Base-by-base conservation (phyloP, 2,888 invertebrate genomes). In the Nasonovia ribisnigri region DNA sequence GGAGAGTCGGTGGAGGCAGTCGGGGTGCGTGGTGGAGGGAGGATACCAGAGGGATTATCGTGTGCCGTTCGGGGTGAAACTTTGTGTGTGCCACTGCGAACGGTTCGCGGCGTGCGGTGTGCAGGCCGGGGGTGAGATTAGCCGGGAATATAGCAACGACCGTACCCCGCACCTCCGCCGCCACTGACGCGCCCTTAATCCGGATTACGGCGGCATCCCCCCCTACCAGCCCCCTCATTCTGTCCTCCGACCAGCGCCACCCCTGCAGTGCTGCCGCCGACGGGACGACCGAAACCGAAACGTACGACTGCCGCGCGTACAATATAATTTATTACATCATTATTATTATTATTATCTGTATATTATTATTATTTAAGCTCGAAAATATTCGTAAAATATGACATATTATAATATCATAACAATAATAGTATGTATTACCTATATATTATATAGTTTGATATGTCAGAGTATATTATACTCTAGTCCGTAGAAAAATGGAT, bases 151-250 rank as follows among this genome's bases (percentile, higher is more conserved):
- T 86, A 90, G 67, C 86, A 60, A 84, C 94, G 94, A 84, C 94
- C 94, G 57, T 51, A 84, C 57, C 77, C 57, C 57, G 16, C 54
- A 94, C 67, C 92, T 54, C 51, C 48, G n/a, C 67, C 88, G 90
- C 88, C 67, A 42, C 51, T 89, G 91, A 48, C 36, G 42, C 43
- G 43, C 84, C 94, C 91, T 91, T 95, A 95, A 95, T 95, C 95
- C 94, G 95, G 95, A 95, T 95, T 94, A 95, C 94, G 94, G 93
- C n/a, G 48, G 54, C 86, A 77, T 77, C 77, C 77, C 87, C 60
- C 10, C 8, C 6, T 36, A 10, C 0, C 13, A n/a, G 8, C 77
- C 87, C 29, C 48, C n/a, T 1, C 51, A 0, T 8, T 20, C 77
- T 36, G 36, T 36, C 87, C 6, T 20, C 16, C 48, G 48, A 46